phyloP scores from a whole-genome alignment of 1,140 invertebrate species.

The Sinella curviseta region DNA sequence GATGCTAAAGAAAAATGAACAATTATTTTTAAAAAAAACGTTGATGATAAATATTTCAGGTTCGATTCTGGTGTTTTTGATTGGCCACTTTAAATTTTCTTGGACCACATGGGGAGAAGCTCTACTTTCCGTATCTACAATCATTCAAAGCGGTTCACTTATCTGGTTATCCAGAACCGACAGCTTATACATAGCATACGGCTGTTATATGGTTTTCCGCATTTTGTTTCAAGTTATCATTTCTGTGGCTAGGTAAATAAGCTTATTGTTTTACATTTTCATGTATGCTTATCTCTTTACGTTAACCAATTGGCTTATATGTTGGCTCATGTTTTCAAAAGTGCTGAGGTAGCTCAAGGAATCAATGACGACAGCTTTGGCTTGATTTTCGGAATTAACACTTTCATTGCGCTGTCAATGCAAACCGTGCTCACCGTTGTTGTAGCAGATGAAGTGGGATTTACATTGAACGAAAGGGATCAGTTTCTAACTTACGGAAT shows the following conservation, averaged over 20 bases:
- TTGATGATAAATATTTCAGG: conserved; percentile 42
- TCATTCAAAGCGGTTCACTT: conserved; percentile 67
- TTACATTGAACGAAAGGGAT: conserved; percentile 52
- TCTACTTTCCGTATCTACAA: conserved; percentile 60
- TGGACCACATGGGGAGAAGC: conserved; percentile 63
- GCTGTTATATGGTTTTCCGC: conserved; percentile 72
- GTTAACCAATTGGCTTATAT: not conserved
- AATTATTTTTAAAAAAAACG: not conserved
- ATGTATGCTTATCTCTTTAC: conserved; percentile 61
- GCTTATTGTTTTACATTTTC: too few relatives aligned
- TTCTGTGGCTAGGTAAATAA: conserved; percentile 78
- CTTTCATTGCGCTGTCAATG: conserved; percentile 72
- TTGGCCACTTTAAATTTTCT: conserved; percentile 60
- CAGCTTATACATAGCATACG: conserved; percentile 71
- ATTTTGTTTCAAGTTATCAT: conserved; percentile 78
- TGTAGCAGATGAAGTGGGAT: conserved; percentile 58
- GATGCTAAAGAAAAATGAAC: conserved; percentile 37
- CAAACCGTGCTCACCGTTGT: conserved; percentile 76
- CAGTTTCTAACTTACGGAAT: conserved; percentile 66
- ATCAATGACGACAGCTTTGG: conserved; percentile 81
- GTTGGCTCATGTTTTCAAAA: conserved; percentile 56
- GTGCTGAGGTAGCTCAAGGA: conserved; percentile 78
- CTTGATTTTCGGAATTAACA: conserved; percentile 86
- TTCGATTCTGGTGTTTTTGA: conserved; percentile 55
- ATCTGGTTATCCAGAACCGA: conserved; percentile 63